Evolutionary conservation across 2,113 vertebrate species (phyloP), one percentile per base, ranked within the genome.

Genomic region (Phaethon lepturus): DNA sequence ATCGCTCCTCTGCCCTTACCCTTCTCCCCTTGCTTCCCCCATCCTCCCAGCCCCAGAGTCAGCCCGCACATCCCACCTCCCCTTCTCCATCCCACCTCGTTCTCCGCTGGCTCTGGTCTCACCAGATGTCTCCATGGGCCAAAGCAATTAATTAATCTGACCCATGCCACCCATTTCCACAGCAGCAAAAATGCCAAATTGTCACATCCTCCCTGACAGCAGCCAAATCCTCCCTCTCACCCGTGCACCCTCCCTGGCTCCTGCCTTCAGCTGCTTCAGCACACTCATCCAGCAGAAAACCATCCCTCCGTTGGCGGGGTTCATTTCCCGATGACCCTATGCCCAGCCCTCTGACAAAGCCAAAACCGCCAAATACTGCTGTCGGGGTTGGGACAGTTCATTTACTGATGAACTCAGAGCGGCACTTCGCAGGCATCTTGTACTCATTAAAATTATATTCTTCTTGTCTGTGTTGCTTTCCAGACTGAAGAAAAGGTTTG

Each of bases 401-500:
- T 50, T 68, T 75, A 64, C 28, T 13, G 88, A 93, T 89, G 56
- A 95, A 96, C 88, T 91, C 24, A 0, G 60, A 95, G 79, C 52
- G 68, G 75, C 64, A 74, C 76, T 93, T 75, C 1, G 6, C 60
- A 89, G 56, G 83, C 95, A 95, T 91, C 90, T 96, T 97, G 87
- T 75, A 95, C 62, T 96, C 81, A 92, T 95, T 95, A 88, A 88
- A 96, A 92, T 78, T 40, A 86, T 78, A 95, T 91, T 94, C 76
- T 86, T 92, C 90, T 96, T 58, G 69, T 87, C 95, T 91, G 72
- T 78, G 49, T 78, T 95, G 87, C 40, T 5, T 89, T 95, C 95
- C 91, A 97, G 83, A 81, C 52, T 45, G n/a, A 91, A 94, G 77
- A 85, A 85, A 90, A 96, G 73, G 89, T 93, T 53, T 91, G 83